Evolutionary conservation across 2,888 invertebrate species (phyloP).

Genomic region (Andrena trimmerana): DNA sequence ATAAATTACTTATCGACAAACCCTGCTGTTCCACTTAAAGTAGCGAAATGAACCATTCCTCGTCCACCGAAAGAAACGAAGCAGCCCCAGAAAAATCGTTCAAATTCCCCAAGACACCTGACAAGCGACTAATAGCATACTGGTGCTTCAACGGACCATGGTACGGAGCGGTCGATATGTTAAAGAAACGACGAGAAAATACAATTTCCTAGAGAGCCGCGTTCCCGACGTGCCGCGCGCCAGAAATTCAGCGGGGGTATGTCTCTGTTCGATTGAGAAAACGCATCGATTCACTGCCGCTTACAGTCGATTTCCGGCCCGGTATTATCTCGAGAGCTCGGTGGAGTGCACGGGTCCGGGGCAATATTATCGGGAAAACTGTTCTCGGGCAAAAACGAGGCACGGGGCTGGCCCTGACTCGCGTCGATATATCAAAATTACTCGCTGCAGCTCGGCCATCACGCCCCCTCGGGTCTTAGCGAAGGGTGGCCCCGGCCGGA

Average conservation of each 20-base stretch:
- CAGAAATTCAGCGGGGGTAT: background rate
- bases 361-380: conserved; percentile 74
- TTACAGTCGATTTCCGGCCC: conserved; percentile 57
- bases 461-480: conserved; percentile 10
- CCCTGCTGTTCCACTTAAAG: too few relatives aligned
- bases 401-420: conserved; percentile 12
- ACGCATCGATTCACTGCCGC: conserved; percentile 47
- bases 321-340: conserved; percentile 58
- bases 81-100: too few relatives aligned
- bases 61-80: too few relatives aligned
- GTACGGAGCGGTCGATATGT: conserved; percentile 23
- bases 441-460: conserved; percentile 72
- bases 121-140: background rate
- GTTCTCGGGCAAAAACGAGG: conserved; percentile 52
- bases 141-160: background rate
- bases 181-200: conserved; percentile 39
- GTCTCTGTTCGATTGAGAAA: conserved; percentile 31
- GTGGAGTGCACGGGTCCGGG: conserved; percentile 22
- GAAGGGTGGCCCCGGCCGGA: conserved; percentile 39
- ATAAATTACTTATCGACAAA: too few relatives aligned
- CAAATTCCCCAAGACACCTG: background rate
- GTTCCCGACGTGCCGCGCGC: conserved; percentile 11
- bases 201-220: conserved; percentile 37
- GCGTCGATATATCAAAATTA: conserved; percentile 81
- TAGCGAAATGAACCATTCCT: too few relatives aligned